Evolutionary conservation across 2,113 vertebrate species (phyloP).

Genomic region (Sebastes schlegelii): DNA sequence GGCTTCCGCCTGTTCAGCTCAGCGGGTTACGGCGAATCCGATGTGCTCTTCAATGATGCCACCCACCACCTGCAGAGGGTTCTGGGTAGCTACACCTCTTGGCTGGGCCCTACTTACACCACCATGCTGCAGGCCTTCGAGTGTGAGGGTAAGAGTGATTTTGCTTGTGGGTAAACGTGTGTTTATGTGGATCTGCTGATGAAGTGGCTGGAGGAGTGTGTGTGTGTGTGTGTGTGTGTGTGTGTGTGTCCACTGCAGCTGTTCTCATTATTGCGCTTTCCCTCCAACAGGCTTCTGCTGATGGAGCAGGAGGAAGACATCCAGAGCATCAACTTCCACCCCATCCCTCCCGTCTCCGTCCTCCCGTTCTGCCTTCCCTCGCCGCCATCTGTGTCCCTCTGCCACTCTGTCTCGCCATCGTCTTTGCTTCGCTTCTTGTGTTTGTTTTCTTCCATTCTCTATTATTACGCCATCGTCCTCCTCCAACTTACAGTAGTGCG

Average conservation of each 20-base stretch:
- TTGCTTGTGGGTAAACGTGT: constrained; percentile 19
- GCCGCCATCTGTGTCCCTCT: constrained; percentile 55
- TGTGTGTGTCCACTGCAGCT: constrained; percentile 54
- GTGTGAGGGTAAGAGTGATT: constrained; percentile 82
- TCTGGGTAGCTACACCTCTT: constrained; percentile 83
- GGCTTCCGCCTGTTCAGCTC: constrained; percentile 86
- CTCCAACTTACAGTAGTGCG: background rate
- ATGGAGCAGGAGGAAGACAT: constrained; percentile 71
- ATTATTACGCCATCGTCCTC: constrained; percentile 31
- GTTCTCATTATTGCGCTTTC: constrained; percentile 67
- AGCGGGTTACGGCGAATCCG: constrained; percentile 75
- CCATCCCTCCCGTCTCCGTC: constrained; percentile 51
- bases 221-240: constrained; percentile 27
- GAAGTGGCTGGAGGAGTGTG: constrained; percentile 68
- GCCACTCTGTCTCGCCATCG: constrained; percentile 18
- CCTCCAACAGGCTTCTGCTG: constrained; percentile 83
- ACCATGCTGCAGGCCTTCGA: constrained; percentile 84
- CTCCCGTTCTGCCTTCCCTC: constrained; percentile 50
- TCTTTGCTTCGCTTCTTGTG: constrained; percentile 22
- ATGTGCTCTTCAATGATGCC: constrained; percentile 84
- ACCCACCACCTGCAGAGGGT: constrained; percentile 85
- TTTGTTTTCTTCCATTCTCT: constrained; percentile 20
- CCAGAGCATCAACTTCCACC: constrained; percentile 57
- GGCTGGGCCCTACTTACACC: constrained; percentile 85
- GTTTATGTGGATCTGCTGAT: constrained; percentile 44